Evolutionary conservation across 2,113 vertebrate genomes (phyloP).

Genomic region (Chlamydotis undulata): DNA sequence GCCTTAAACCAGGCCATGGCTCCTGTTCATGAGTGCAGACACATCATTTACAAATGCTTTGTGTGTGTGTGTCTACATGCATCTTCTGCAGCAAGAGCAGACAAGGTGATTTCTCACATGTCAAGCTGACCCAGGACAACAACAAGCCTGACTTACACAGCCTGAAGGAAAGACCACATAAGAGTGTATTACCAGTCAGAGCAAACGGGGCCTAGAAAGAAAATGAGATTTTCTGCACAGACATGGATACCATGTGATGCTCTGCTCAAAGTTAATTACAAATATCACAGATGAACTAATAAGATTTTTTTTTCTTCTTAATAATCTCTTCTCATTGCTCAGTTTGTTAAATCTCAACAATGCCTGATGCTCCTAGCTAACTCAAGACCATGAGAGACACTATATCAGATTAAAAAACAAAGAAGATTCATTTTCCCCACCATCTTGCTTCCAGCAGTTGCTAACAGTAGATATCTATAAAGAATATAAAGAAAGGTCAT

Average conservation of each 20-base stretch:
- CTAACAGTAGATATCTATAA: background rate
- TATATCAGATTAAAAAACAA: background rate
- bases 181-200: background rate
- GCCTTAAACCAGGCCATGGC: background rate
- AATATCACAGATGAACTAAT: background rate
- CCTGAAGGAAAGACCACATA: accelerated
- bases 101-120: background rate
- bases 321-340: background rate
- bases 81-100: background rate
- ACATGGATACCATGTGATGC: accelerated
- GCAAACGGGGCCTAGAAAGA: background rate
- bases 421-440: background rate
- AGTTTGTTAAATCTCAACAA: background rate
- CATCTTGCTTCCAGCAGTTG: background rate
- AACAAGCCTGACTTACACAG: background rate
- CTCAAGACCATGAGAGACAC: background rate
- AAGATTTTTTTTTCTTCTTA: background rate
- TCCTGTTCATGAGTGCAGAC: accelerated
- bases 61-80: background rate
- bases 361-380: background rate
- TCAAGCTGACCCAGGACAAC: background rate
- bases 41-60: background rate
- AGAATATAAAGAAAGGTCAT: background rate
- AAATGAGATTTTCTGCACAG: background rate
- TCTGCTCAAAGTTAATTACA: background rate